phyloP scores from a whole-genome alignment of 1,140 invertebrate species.

The Aphis craccivora region DNA sequence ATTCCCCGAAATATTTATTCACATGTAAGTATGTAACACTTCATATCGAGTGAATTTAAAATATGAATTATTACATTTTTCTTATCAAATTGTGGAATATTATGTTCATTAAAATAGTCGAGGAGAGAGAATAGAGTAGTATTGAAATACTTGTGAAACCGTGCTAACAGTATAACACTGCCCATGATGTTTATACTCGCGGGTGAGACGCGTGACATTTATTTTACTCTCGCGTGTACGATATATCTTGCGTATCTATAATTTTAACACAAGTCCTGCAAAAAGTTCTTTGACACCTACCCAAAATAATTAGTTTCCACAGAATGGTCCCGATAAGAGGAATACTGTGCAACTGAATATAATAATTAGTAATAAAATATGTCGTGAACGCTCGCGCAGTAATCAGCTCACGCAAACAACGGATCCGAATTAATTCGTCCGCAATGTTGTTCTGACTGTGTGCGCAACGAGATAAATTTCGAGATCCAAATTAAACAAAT shows the following conservation, averaged over 20 bases:
- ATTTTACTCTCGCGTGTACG: not conserved
- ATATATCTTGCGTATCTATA: not conserved
- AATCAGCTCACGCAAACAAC: not conserved
- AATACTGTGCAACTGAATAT: not conserved
- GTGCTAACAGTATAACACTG: not conserved
- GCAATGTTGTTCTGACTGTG: not conserved
- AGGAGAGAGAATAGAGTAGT: not conserved
- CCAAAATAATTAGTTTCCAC: conserved; percentile 41
- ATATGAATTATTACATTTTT: not conserved
- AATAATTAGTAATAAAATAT: conserved; percentile 1
- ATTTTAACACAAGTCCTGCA: not conserved
- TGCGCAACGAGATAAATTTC: not conserved
- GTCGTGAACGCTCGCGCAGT: not conserved
- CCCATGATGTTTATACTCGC: not conserved
- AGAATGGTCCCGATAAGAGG: not conserved
- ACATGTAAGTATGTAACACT: not conserved
- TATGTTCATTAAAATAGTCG: not conserved
- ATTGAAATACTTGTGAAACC: not conserved
- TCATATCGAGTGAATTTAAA: not conserved
- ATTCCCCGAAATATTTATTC: not conserved
- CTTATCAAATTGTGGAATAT: too few relatives aligned
- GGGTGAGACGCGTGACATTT: not conserved
- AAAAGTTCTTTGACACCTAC: conserved; percentile 11
- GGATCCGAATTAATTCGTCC: not conserved
- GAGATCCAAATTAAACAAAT: not conserved